Evolutionary conservation across 2,888 invertebrate genomes (phyloP), one percentile per base, ranked within the genome.

Genomic region (Dendrolimus houi): DNA sequence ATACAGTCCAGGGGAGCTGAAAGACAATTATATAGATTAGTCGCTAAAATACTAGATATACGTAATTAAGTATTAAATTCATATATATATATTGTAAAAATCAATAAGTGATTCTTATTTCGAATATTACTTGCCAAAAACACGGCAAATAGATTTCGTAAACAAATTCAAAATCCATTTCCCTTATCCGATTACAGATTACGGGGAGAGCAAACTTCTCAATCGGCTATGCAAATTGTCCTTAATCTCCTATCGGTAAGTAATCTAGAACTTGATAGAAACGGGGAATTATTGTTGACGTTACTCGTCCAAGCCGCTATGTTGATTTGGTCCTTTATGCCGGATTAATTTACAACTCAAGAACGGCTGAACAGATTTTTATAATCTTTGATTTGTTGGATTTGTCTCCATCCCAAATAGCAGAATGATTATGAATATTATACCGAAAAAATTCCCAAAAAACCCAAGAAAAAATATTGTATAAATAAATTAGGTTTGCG

Each of bases 71-170:
- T 14, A 14, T 14, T 14, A 1, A 1, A 14, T 14, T 14, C 14
- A 14, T 41, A 54, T n/a, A n/a, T 41, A 54, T n/a, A 10, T 54
- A 7, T 52, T 52, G 52, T 52, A 10, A n/a, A 10, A 3, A 52
- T n/a, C 12, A 52, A 6, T 52, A 52, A 42, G 14, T 47, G 2
- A 14, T 57, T 57, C 55, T 61, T 58, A 55, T 57, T 41, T 52
- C 29, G 29, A 14, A 29, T 47, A 47, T 47, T 47, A 12, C 47
- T 47, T 47, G 47, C 12, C 47, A 47, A 47, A 47, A 47, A 47
- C 9, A 47, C 7, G 47, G 47, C 47, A 10, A 47, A 47, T 12
- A 47, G 9, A 47, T 47, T 47, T 9, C 1, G 47, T 47, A 47
- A 47, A 47, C 12, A 47, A 8, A 47, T 47, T 47, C 12, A 12